A percentile compares a stretch with the other conserved stretches of the same genome.
Conservation (phyloP, 2,113 vertebrate genomes). For the Erinaceus europaeus region DNA sequence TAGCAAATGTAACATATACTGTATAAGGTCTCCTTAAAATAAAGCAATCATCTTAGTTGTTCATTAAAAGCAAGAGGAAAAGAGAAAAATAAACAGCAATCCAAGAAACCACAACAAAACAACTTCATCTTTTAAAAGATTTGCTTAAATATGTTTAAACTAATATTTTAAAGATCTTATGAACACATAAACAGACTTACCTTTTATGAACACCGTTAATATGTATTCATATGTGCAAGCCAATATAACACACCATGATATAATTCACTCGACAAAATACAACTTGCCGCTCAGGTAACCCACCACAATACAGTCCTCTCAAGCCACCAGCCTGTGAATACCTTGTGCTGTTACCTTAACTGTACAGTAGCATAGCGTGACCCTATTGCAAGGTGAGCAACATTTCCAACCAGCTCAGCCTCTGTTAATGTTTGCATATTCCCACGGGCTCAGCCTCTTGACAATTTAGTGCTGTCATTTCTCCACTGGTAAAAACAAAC, state of each 20-base stretch:
- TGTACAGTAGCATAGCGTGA: not conserved
- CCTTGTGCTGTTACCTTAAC: constrained; percentile 7
- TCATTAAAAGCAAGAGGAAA: constrained; percentile 35
- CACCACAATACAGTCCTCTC: not conserved
- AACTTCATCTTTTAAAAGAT: constrained; percentile 21
- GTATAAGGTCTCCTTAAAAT: constrained; percentile 21
- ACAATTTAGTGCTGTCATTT: constrained; percentile 66
- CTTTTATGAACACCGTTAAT: constrained; percentile 15
- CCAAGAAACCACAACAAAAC: not conserved
- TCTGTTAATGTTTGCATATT: constrained; percentile 54
- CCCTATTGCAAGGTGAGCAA: constrained; percentile 40
- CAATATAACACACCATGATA: not conserved
- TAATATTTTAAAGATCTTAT: not conserved
- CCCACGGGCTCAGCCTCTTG: constrained; percentile 70
- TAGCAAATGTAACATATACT: not conserved
- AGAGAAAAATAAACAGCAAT: not conserved
- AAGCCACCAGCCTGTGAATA: not conserved
- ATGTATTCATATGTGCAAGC: not conserved
- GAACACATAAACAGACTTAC: constrained; percentile 48
- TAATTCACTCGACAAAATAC: not conserved
- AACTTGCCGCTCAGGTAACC: not conserved
- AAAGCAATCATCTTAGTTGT: not conserved
- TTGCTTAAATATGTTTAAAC: not conserved
- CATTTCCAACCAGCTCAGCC: constrained; percentile 54
- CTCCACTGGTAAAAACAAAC: constrained; percentile 66